Base-by-base conservation (phyloP, 2,888 invertebrate species). In the Clostera curtula region DNA sequence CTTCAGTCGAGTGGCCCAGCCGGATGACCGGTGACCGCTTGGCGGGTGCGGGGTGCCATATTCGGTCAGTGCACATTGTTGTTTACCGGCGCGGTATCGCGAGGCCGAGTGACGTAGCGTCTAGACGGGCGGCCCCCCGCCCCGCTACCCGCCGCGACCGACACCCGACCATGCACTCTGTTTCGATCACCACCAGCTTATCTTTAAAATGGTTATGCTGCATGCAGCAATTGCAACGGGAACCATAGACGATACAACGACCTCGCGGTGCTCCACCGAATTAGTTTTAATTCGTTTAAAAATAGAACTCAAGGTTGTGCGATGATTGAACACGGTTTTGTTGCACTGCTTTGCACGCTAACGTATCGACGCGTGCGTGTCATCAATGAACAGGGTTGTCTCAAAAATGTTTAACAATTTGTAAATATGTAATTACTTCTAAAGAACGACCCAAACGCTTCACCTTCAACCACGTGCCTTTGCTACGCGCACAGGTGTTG, bases 41-140 rank as follows among this genome's bases (percentile, higher is more conserved):
- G 52, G 56, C n/a, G 57, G 60, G 64, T 59, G 59, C 58, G 64
- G 71, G 69, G 71, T 79, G 75, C 82, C 79, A 74, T 82, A 79
- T 80, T 79, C 80, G 82, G 82, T 79, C 82, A 82, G 75, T 79
- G 79, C 76, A 82, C 80, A 80, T 68, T 71, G 77, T 80, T 82
- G 82, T 82, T 82, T 82, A 80, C 79, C 77, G 79, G 79, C 82
- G 84, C 84, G 74, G 73, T 85, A 85, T 83, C 85, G 77, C 85
- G 86, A 75, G 85, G 85, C 85, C 86, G 86, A 68, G 85, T 85
- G 85, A 86, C 86, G 84, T 85, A 80, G 82, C 73, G 82, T 82
- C 82, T 82, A 82, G 82, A 82, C 82, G 72, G 60, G 61, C 63
- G 46, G 44, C 53, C 48, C 56, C 25, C 45, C 32, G 40, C 34